Evolutionary conservation across 2,888 invertebrate species (phyloP).

Genomic region (Tortrix viridana): DNA sequence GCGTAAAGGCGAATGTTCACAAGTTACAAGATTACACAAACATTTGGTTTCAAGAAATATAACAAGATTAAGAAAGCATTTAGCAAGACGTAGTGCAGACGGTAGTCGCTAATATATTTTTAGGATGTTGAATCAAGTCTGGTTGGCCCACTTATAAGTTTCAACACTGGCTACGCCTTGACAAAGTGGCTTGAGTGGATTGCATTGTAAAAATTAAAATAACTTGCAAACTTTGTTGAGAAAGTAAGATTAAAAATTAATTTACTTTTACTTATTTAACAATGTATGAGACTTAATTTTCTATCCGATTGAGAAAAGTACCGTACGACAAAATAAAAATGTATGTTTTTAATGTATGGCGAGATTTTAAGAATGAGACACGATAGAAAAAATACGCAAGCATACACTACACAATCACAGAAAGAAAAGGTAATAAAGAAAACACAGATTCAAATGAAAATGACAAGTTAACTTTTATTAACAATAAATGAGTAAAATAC

Average conservation of each 20-base stretch:
- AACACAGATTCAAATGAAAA: conserved; percentile 39
- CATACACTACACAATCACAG: conserved; percentile 30
- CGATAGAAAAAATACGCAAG: conserved; percentile 17
- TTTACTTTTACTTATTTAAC: too few species aligned
- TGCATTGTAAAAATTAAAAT: conserved; percentile 14
- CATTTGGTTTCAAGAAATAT: conserved; percentile 3
- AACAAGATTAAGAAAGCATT: conserved; percentile 11
- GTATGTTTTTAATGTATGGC: too few species aligned
- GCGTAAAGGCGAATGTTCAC: too few species aligned
- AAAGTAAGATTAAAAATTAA: too few species aligned
- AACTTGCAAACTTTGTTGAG: background rate
- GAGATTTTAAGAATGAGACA: background rate
- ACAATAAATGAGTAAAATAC: conserved; percentile 35
- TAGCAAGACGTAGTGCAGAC: conserved; percentile 14
- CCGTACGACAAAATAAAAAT: too few species aligned
- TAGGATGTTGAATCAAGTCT: conserved; percentile 27
- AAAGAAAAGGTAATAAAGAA: conserved; percentile 38
- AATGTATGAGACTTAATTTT: too few species aligned
- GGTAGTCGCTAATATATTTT: conserved; percentile 24
- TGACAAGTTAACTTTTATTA: conserved; percentile 35
- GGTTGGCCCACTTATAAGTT: conserved; percentile 29
- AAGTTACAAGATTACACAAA: background rate
- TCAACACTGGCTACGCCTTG: conserved; percentile 31
- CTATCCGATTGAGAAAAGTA: too few species aligned
- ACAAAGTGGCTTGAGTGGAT: conserved; percentile 26